Conservation (phyloP, 2,888 invertebrate species). For the Drosophila austrosaltans region DNA sequence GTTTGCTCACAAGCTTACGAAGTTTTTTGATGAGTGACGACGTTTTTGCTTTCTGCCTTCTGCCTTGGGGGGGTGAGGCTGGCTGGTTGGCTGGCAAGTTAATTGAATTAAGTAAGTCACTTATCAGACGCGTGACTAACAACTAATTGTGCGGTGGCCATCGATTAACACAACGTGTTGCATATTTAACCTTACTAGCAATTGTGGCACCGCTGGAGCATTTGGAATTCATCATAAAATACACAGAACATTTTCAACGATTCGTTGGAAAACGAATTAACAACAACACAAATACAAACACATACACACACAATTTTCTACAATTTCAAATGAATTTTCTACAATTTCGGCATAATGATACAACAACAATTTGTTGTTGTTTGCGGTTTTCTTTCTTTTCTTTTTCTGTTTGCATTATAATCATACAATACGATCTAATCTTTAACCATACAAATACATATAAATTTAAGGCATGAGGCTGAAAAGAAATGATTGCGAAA, state of each 20-base stretch:
- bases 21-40: slow-evolving; percentile 9
- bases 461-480: background rate
- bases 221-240: slow-evolving; percentile 4
- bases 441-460: background rate
- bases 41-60: background rate
- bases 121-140: slow-evolving; percentile 76
- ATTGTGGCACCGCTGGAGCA: slow-evolving; percentile 47
- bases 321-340: background rate
- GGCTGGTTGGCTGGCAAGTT: slow-evolving; percentile 42
- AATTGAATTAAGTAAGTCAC: slow-evolving; percentile 74
- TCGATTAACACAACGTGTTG: slow-evolving; percentile 61
- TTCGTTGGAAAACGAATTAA: background rate
- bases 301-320: too few species aligned
- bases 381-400: background rate
- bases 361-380: background rate
- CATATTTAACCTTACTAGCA: slow-evolving; percentile 65
- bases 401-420: background rate
- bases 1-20: slow-evolving; percentile 6
- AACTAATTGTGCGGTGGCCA: slow-evolving; percentile 58
- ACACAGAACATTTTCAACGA: background rate
- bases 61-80: background rate
- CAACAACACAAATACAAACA: background rate
- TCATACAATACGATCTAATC: slow-evolving; percentile 4
- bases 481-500: background rate
- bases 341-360: background rate